A percentile compares a stretch with the other conserved stretches of the same genome.
phyloP scores from a whole-genome alignment of 2,888 invertebrate species.

The Itoplectis maculator region DNA sequence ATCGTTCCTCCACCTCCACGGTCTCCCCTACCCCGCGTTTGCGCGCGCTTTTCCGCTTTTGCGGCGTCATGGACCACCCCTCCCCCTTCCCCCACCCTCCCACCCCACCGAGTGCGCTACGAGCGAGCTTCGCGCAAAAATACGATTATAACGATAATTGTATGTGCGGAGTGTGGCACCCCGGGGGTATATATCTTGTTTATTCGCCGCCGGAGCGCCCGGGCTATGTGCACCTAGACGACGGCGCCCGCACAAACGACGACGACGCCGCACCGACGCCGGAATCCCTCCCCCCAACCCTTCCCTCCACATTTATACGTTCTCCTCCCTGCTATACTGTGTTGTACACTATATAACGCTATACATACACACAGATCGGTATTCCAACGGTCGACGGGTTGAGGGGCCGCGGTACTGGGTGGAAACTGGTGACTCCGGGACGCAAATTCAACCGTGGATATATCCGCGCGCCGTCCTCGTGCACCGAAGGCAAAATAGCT shows the following conservation, averaged over 20 bases:
- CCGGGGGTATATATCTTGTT: slow-evolving; percentile 79
- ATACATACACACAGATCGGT: slow-evolving; percentile 63
- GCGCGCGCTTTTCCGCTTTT: slow-evolving; percentile 47
- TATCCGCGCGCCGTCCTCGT: slow-evolving; percentile 66
- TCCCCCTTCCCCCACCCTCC: too few relatives aligned
- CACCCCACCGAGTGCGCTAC: too few relatives aligned
- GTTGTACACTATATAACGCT: slow-evolving; percentile 48
- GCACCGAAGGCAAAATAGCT: slow-evolving; percentile 74
- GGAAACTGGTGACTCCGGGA: slow-evolving; percentile 72
- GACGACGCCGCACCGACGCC: slow-evolving; percentile 54
- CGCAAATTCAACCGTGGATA: slow-evolving; percentile 69
- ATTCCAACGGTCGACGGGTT: slow-evolving; percentile 56
- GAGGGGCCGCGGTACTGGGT: slow-evolving; percentile 56
- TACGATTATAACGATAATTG: slow-evolving; percentile 84
- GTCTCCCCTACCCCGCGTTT: slow-evolving; percentile 1
- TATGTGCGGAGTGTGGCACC: slow-evolving; percentile 80
- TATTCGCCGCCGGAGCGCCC: slow-evolving; percentile 76
- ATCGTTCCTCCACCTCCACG: slow-evolving; percentile 34
- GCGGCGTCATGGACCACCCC: slow-evolving; percentile 67
- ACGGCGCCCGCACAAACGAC: slow-evolving; percentile 46
- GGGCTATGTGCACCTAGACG: slow-evolving; percentile 71
- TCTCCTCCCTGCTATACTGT: slow-evolving; percentile 18
- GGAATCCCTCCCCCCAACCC: not conserved
- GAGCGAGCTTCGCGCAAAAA: slow-evolving; percentile 79
- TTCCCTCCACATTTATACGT: slow-evolving; percentile 47